These are phyloP conservation scores for Digitonthophagus gazella DNA, from an alignment of 2,888 invertebrate genomes.

Conservation along the genomic window DNA sequence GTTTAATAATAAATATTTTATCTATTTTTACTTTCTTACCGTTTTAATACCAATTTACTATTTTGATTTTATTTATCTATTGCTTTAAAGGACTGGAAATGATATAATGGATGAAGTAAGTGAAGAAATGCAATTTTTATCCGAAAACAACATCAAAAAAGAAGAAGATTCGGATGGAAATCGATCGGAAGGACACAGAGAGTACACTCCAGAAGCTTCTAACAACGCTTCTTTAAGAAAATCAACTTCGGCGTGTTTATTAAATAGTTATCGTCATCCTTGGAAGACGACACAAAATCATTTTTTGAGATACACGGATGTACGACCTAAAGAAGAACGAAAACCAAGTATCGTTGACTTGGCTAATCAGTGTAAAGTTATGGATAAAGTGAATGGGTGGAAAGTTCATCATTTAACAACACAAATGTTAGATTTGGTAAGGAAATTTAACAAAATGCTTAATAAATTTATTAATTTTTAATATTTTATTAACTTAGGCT, in stretches of 20 bases:
- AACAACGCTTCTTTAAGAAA: slow-evolving; percentile 43
- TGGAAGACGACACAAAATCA: slow-evolving; percentile 76
- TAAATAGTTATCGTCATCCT: slow-evolving; percentile 65
- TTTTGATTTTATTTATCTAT: too few species aligned
- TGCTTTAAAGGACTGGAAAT: slow-evolving; percentile 57
- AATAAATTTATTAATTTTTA: slow-evolving; percentile 18
- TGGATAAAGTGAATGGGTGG: slow-evolving; percentile 91
- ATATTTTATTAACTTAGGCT: slow-evolving; percentile 49
- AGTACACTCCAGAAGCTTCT: slow-evolving; percentile 45
- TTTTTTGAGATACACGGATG: slow-evolving; percentile 74
- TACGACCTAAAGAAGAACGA: slow-evolving; percentile 84
- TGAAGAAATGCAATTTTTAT: slow-evolving; percentile 63
- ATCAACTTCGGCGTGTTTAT: slow-evolving; percentile 52
- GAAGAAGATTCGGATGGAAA: slow-evolving; percentile 48
- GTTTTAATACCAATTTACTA: too few species aligned
- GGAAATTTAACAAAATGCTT: slow-evolving; percentile 30
- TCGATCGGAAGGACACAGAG: slow-evolving; percentile 46
- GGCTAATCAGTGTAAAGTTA: slow-evolving; percentile 82
- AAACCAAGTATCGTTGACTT: slow-evolving; percentile 83
- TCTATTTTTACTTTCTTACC: too few species aligned
- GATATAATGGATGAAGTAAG: slow-evolving; percentile 54
- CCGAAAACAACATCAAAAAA: slow-evolving; percentile 52
- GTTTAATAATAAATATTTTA: too few species aligned
- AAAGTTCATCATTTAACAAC: slow-evolving; percentile 89
- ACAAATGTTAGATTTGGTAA: slow-evolving; percentile 90